A percentile compares a stretch with the other conserved stretches of the same genome.
Conservation (phyloP, 1,140 invertebrate genomes). For the Dinothrombium tinctorium region DNA sequence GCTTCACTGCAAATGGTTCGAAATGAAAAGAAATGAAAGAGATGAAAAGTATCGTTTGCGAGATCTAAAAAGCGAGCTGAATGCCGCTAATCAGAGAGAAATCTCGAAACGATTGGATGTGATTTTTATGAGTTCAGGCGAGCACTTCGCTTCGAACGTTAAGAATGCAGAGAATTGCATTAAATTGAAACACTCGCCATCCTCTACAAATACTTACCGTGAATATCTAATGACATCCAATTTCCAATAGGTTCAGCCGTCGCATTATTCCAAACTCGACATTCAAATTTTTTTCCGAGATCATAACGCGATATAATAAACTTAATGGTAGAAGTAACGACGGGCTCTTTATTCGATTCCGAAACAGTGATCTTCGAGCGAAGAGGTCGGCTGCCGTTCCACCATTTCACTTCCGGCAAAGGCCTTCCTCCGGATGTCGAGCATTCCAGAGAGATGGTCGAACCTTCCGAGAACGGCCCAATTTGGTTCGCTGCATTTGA, state of each 20-base stretch:
- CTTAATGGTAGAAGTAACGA: slow-evolving; percentile 13
- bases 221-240: slow-evolving; percentile 45
- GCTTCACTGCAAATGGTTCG: slow-evolving; percentile 15
- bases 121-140: no score
- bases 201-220: slow-evolving; percentile 39
- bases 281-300: slow-evolving; percentile 47
- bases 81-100: not conserved
- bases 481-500: not conserved
- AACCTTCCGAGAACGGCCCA: slow-evolving; percentile 14
- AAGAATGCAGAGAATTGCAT: not conserved
- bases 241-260: slow-evolving; percentile 30
- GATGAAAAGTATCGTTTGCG: not conserved
- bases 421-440: slow-evolving; percentile 15
- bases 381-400: slow-evolving; percentile 14
- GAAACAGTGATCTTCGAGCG: slow-evolving; percentile 9
- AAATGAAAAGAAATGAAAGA: not conserved
- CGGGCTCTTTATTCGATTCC: slow-evolving; percentile 3
- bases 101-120: not conserved
- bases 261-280: slow-evolving; percentile 21
- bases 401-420: slow-evolving; percentile 14
- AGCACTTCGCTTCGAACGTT: no score
- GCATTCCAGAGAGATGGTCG: slow-evolving; percentile 15
- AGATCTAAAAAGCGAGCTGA: not conserved
- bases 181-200: not conserved
- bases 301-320: slow-evolving; percentile 34